Evolutionary conservation across 2,888 invertebrate species (phyloP).

Genomic region (Stegophylla sp.): DNA sequence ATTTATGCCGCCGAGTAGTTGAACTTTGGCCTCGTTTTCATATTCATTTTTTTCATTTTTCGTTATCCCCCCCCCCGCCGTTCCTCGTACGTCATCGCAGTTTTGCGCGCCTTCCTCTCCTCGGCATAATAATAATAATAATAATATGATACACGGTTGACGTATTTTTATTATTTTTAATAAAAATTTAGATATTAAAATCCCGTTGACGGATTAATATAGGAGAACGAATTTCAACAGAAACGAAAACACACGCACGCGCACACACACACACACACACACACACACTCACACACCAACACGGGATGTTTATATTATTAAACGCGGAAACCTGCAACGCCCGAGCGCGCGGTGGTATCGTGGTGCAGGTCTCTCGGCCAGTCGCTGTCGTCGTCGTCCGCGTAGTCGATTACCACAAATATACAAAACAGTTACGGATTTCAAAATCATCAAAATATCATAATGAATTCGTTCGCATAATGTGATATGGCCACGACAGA

Average conservation of each 20-base stretch:
- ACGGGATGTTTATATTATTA: neutral
- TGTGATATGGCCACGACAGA: slow-evolving; percentile 31
- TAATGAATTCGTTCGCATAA: slow-evolving; percentile 35
- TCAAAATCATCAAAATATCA: slow-evolving; percentile 44
- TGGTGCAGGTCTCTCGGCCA: neutral
- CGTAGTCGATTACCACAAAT: neutral
- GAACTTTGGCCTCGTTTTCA: slow-evolving; percentile 46
- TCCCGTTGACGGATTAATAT: slow-evolving; percentile 42
- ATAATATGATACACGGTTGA: too few species aligned
- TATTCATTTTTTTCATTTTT: neutral
- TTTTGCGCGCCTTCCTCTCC: neutral
- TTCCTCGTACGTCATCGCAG: too few species aligned
- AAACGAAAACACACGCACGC: neutral
- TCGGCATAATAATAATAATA: too few species aligned
- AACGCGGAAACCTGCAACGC: neutral
- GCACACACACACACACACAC: too few species aligned
- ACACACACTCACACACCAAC: too few species aligned
- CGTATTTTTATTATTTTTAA: slow-evolving; percentile 3
- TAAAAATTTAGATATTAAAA: slow-evolving; percentile 45
- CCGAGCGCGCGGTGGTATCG: neutral
- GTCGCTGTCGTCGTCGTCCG: neutral
- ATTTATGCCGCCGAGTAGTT: slow-evolving; percentile 22
- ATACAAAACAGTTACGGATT: slow-evolving; percentile 27
- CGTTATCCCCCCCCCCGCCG: neutral
- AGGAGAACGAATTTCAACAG: neutral